Evolutionary conservation across 2,113 vertebrate genomes (phyloP).

Genomic region (Tachycineta bicolor): DNA sequence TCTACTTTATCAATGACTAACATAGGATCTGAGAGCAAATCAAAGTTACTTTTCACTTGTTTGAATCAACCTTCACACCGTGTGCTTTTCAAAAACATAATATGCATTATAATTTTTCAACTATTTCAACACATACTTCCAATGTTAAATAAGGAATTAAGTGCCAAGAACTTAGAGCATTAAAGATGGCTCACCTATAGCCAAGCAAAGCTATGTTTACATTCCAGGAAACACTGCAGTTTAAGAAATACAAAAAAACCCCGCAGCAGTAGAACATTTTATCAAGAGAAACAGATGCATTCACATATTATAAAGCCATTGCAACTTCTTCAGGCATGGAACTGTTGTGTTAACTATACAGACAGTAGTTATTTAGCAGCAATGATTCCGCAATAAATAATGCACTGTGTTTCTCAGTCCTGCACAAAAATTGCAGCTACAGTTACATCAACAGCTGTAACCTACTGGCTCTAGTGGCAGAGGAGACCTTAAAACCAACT

Average conservation of each 20-base stretch:
- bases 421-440: conserved; percentile 86
- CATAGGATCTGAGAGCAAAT: conserved; percentile 35
- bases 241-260: conserved; percentile 77
- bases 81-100: conserved; percentile 71
- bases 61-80: conserved; percentile 65
- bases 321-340: conserved; percentile 83
- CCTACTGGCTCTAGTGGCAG: conserved; percentile 86
- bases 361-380: conserved; percentile 99
- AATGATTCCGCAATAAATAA: conserved; percentile 96
- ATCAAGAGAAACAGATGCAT: conserved; percentile 84
- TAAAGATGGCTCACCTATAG: conserved; percentile 78
- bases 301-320: conserved; percentile 89
- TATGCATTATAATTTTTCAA: conserved; percentile 59
- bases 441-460: conserved; percentile 85
- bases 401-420: conserved; percentile 88
- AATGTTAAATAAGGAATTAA: conserved; percentile 72
- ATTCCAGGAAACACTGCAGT: conserved; percentile 82
- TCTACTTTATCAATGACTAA: conserved; percentile 55
- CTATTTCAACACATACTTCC: conserved; percentile 67
- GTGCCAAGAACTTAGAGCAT: conserved; percentile 72
- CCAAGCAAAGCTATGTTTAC: conserved; percentile 82
- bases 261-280: conserved; percentile 78
- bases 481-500: conserved; percentile 84
- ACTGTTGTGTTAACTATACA: conserved; percentile 91
- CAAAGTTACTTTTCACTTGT: conserved; percentile 61